phyloP scores from a whole-genome alignment of 92 coral and sea anemone genomes.

The Ricordea florida region DNA sequence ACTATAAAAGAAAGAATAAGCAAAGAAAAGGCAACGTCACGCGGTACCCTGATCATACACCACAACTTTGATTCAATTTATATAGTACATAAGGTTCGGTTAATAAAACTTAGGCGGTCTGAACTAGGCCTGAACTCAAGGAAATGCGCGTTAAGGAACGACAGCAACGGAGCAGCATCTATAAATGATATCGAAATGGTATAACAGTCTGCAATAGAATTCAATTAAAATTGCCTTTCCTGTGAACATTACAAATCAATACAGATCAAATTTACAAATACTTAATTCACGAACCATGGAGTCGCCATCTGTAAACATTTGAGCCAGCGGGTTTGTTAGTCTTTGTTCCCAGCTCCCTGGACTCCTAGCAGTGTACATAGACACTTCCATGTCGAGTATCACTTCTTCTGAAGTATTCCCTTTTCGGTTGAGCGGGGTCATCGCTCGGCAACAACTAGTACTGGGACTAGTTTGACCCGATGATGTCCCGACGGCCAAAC shows the following conservation, averaged over 20 bases:
- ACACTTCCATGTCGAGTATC: slow-evolving; percentile 73
- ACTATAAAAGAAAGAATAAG: too few relatives aligned
- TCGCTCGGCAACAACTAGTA: slow-evolving; percentile 27
- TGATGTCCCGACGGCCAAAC: neutral
- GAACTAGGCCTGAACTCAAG: too few relatives aligned
- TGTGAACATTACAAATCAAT: neutral
- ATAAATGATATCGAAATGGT: neutral
- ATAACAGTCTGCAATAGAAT: neutral
- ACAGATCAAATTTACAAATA: neutral
- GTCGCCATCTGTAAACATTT: slow-evolving; percentile 63
- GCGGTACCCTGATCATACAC: too few relatives aligned
- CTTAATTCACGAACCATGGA: slow-evolving; percentile 54
- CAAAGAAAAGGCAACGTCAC: too few relatives aligned
- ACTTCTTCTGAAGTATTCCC: slow-evolving; percentile 35
- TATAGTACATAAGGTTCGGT: too few relatives aligned
- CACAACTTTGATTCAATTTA: too few relatives aligned
- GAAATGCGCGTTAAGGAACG: too few relatives aligned
- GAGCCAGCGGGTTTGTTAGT: slow-evolving; percentile 67
- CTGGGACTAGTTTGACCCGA: neutral
- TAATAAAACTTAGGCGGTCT: too few relatives aligned
- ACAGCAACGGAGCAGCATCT: neutral
- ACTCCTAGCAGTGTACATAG: slow-evolving; percentile 36
- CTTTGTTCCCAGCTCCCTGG: slow-evolving; percentile 17
- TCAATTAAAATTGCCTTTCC: neutral
- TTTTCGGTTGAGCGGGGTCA: neutral